A percentile compares a stretch with the other conserved stretches of the same genome.
These are phyloP conservation scores for Upupa epops DNA, from an alignment of 2,113 vertebrate species.

Conservation along the genomic window DNA sequence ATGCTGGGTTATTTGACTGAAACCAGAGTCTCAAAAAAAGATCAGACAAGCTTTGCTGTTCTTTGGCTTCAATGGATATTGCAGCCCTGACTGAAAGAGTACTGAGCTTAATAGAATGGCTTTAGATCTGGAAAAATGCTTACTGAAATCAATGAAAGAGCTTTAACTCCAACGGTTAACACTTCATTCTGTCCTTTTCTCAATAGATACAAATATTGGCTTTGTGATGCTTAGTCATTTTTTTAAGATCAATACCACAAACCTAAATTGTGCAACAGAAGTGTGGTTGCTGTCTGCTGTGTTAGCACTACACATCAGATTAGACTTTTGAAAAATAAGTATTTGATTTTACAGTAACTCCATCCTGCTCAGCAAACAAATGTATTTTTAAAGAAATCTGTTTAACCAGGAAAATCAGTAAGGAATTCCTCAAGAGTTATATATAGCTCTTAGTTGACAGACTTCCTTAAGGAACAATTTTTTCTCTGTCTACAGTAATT, in stretches of 20 bases:
- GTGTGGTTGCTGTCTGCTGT: not conserved
- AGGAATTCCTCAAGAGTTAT: conserved; percentile 62
- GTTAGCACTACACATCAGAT: conserved; percentile 7
- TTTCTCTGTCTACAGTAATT: conserved; percentile 60
- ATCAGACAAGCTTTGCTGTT: conserved; percentile 25
- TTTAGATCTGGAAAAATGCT: conserved; percentile 25
- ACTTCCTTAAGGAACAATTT: conserved; percentile 46
- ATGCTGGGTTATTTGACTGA: not conserved
- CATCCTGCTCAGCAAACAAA: conserved; percentile 26
- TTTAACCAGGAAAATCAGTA: conserved; percentile 59
- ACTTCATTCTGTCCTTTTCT: conserved; percentile 17
- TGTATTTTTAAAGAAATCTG: conserved; percentile 58
- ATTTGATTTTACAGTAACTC: conserved; percentile 60
- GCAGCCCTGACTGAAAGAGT: not conserved
- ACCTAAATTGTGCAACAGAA: not conserved
- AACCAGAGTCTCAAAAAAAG: not conserved
- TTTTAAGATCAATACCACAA: conserved; percentile 35
- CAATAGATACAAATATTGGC: not conserved
- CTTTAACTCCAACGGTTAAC: not conserved
- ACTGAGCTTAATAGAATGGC: not conserved
- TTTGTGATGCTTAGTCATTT: conserved; percentile 23
- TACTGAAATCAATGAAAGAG: conserved; percentile 16
- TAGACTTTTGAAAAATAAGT: conserved; percentile 33
- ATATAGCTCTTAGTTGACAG: conserved; percentile 57
- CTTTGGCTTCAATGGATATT: conserved; percentile 4